Base-by-base conservation (phyloP, 2,113 vertebrate species). In the Vireo altiloquus region DNA sequence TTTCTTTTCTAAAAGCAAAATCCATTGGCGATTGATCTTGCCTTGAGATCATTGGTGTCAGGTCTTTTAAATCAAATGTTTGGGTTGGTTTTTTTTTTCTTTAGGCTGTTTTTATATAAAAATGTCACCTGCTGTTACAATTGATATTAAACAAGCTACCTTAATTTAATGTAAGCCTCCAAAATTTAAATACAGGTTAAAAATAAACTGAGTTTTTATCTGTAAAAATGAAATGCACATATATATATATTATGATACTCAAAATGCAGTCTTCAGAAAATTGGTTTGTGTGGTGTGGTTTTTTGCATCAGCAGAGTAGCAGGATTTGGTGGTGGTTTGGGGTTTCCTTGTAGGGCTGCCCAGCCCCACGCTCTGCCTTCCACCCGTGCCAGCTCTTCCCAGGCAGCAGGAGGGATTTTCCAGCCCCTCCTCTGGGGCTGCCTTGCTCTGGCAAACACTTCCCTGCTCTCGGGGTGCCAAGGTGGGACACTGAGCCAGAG, bases 201-300 rank as follows among this genome's bases (percentile, higher is more conserved):
- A 97, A 97, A 97, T 96, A 96, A 97, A 95, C 90, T 92, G 96
- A 96, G 95, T 97, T 97, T 98, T 96, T 98, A 98, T 97, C 93
- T 98, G 97, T 98, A 98, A 97, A 98, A 97, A 97, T 95, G 93
- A 97, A 96, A 97, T 98, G 97, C 97, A 98, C 97, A 98, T 97
- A 96, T 97, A 96, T 96, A 97, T 96, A 97, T 97, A 98, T 97
- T 98, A 97, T 97, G 97, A 97, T 98, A 98, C 97, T 98, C 98
- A 97, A 98, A 98, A 98, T 98, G 97, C 97, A 97, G 95, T 97
- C 97, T 97, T 97, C 97, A 97, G 97, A 97, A 98, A 98, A 97
- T 97, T 95, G 93, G 94, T 94, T 96, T 97, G 97, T 97, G 97
- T 98, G 97, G 96, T 97, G 97, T 97, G 97, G 14, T 97, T 98